Evolutionary conservation across 2,888 invertebrate genomes (phyloP).

Genomic region (Diarsia brunnea): DNA sequence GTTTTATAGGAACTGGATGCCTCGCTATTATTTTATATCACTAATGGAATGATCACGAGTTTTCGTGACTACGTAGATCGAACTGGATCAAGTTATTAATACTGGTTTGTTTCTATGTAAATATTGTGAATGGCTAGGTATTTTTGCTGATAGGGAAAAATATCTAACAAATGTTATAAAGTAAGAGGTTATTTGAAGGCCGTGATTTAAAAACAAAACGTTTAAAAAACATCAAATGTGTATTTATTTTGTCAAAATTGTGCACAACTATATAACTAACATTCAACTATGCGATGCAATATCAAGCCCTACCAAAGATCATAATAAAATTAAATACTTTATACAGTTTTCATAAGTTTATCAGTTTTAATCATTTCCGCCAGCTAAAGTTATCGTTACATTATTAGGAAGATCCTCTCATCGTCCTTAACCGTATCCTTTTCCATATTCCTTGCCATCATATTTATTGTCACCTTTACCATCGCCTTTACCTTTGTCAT

Average conservation of each 20-base stretch:
- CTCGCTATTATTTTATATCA: constrained; percentile 1
- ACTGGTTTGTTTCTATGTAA: neutral
- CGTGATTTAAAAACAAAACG: constrained; percentile 22
- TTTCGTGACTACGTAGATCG: constrained; percentile 21
- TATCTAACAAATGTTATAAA: neutral
- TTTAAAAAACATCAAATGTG: neutral
- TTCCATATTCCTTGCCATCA: constrained; percentile 40
- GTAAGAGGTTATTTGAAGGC: neutral
- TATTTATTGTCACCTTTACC: constrained; percentile 31
- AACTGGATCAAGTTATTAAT: constrained; percentile 45
- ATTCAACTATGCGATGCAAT: constrained; percentile 5
- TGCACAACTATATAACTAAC: constrained; percentile 7
- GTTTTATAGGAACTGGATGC: constrained; percentile 3
- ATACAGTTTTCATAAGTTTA: neutral
- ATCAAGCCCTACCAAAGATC: neutral
- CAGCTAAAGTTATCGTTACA: constrained; percentile 1
- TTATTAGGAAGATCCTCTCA: constrained; percentile 7
- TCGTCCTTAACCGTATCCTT: constrained; percentile 46
- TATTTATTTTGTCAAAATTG: neutral
- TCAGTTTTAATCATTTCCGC: constrained; percentile 9
- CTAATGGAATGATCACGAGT: constrained; percentile 25
- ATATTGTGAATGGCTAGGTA: neutral
- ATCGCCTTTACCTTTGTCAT: constrained; percentile 13
- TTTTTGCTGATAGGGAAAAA: constrained; percentile 10
- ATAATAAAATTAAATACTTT: neutral